Percentiles rank a stretch among this genome's conserved stretches.
Conservation (phyloP, 2,888 invertebrate genomes). For the Aspidiotus destructor region DNA sequence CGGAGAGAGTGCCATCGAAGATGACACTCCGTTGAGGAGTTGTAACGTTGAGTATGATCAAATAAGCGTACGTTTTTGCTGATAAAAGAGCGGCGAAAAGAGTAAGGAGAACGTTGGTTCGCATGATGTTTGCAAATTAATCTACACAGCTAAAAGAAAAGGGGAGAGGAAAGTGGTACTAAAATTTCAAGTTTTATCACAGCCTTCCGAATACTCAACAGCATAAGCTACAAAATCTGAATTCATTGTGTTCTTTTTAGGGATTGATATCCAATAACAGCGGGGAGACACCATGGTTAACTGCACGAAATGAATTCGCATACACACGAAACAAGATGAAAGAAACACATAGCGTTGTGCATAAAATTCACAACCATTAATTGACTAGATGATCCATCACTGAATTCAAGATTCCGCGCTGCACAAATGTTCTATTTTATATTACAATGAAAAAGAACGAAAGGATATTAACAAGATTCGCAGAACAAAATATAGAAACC, state of each 20-base stretch:
- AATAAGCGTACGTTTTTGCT: constrained; percentile 3
- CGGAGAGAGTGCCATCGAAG: constrained; percentile 19
- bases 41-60: constrained; percentile 17
- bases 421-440: not conserved
- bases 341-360: not conserved
- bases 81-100: not conserved
- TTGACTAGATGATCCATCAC: constrained; percentile 14
- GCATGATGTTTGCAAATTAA: no score
- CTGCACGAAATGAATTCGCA: not conserved
- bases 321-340: not conserved
- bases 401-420: not conserved
- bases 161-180: not conserved
- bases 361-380: constrained; percentile 22
- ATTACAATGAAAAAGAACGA: not conserved
- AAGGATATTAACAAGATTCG: no score
- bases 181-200: constrained; percentile 22
- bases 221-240: not conserved
- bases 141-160: not conserved
- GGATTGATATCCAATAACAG: not conserved
- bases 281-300: not conserved
- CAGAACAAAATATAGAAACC: no score
- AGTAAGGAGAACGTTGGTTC: not conserved
- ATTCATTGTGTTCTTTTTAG: not conserved
- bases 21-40: constrained; percentile 6
- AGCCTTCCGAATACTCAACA: constrained; percentile 12